Evolutionary conservation across 2,888 invertebrate species (phyloP).

Genomic region (Rhingia campestris): DNA sequence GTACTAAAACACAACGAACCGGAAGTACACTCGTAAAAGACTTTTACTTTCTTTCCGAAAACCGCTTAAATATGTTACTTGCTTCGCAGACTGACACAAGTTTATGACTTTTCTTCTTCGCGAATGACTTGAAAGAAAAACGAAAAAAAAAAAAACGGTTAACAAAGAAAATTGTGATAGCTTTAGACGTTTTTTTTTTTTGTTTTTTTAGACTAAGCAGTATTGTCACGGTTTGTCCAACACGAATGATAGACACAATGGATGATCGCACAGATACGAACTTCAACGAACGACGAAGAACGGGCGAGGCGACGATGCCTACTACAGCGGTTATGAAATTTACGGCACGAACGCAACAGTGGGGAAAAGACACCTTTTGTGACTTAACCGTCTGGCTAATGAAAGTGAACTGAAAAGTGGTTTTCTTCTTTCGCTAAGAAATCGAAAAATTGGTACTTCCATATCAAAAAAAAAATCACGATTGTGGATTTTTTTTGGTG

Average conservation of each 20-base stretch:
- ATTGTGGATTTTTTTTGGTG: conserved; percentile 25
- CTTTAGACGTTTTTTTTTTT: conserved; percentile 30
- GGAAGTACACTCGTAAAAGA: conserved; percentile 29
- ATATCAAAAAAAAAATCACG: conserved; percentile 38
- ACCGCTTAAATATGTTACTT: conserved; percentile 11
- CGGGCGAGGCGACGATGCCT: conserved; percentile 5
- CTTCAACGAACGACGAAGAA: conserved; percentile 28
- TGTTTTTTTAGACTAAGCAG: conserved; percentile 28
- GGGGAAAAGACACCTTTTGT: conserved; percentile 27
- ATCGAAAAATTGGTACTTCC: conserved; percentile 45
- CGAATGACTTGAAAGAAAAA: conserved; percentile 23
- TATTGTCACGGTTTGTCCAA: conserved; percentile 33
- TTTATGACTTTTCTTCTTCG: conserved; percentile 16
- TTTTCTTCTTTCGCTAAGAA: conserved; percentile 76
- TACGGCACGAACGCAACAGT: conserved; percentile 10
- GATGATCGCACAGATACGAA: conserved; percentile 25
- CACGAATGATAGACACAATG: conserved; percentile 34
- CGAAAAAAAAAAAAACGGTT: not conserved
- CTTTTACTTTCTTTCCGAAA: conserved; percentile 65
- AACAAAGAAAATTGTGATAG: conserved; percentile 43
- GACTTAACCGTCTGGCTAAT: conserved; percentile 77
- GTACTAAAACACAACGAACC: conserved; percentile 18
- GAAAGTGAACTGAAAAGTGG: conserved; percentile 79
- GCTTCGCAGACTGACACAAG: conserved; percentile 4
- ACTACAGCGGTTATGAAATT: conserved; percentile 23